Conservation (phyloP, 2,113 vertebrate genomes). For the Okapia johnstoni region DNA sequence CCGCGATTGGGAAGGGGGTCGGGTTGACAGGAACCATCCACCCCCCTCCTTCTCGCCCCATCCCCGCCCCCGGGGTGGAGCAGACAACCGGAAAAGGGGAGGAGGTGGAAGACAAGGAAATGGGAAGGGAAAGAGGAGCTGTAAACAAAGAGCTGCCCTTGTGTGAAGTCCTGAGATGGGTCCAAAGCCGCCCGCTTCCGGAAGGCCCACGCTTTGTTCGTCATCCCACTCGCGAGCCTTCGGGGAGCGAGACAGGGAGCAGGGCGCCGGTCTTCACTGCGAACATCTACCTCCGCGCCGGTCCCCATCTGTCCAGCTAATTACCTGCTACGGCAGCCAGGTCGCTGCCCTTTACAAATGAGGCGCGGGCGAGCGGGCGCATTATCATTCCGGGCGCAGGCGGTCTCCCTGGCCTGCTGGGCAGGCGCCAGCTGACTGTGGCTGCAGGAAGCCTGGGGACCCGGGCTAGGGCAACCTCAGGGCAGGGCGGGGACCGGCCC, state of each 20-base stretch:
- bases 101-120: neutral
- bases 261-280: constrained; percentile 1
- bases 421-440: constrained; percentile 15
- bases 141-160: constrained; percentile 44
- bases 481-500: neutral
- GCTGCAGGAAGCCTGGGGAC: neutral
- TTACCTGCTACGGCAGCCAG: constrained; percentile 63
- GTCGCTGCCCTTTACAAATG: constrained; percentile 47
- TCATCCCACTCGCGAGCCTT: constrained; percentile 25
- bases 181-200: constrained; percentile 34
- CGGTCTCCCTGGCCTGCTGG: neutral
- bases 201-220: constrained; percentile 12
- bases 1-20: neutral
- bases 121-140: neutral
- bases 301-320: constrained; percentile 74
- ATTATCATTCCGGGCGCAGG: constrained; percentile 70
- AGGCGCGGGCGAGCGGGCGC: neutral
- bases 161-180: neutral
- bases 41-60: rapidly evolving
- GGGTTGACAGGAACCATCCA: neutral
- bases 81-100: constrained; percentile 30
- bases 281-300: constrained; percentile 51
- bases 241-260: neutral
- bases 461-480: too few species aligned
- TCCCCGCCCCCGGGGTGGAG: neutral